phyloP scores from a whole-genome alignment of 2,888 invertebrate species.

The Torymus auratus region DNA sequence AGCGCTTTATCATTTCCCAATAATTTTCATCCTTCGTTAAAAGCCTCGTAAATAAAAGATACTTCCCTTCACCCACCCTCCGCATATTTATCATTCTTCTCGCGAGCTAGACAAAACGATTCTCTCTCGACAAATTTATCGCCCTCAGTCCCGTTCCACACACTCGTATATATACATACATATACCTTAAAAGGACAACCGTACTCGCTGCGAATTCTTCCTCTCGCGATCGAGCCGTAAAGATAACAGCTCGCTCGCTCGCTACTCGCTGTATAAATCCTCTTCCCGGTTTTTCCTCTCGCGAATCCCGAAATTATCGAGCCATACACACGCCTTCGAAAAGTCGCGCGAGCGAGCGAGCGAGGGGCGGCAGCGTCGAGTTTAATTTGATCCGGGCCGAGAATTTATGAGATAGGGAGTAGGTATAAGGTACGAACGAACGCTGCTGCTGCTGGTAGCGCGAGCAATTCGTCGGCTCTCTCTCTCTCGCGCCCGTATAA shows the following conservation, averaged over 20 bases:
- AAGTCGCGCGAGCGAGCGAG: not conserved
- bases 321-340: not conserved
- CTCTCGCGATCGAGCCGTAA: slow-evolving; percentile 18
- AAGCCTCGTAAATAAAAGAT: slow-evolving; percentile 7
- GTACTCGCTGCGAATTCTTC: slow-evolving; percentile 4
- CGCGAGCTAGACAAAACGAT: no score
- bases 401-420: slow-evolving; percentile 27
- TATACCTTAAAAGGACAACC: not conserved
- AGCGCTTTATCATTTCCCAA: not conserved
- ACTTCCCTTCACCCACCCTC: not conserved
- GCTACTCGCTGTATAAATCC: no score
- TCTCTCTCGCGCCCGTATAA: not conserved
- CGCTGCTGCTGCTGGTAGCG: not conserved
- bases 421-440: no score
- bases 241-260: not conserved
- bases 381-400: slow-evolving; percentile 43
- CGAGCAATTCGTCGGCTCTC: slow-evolving; percentile 48
- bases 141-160: not conserved
- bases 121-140: no score
- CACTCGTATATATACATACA: no score
- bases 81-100: no score
- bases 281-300: slow-evolving; percentile 9
- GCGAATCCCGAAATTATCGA: not conserved
- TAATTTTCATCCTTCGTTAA: slow-evolving; percentile 16
- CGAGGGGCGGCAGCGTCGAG: not conserved